Evolutionary conservation across 2,797 vertebrate species (phyloP).

Genomic region (Tauraco hartlaubi): DNA sequence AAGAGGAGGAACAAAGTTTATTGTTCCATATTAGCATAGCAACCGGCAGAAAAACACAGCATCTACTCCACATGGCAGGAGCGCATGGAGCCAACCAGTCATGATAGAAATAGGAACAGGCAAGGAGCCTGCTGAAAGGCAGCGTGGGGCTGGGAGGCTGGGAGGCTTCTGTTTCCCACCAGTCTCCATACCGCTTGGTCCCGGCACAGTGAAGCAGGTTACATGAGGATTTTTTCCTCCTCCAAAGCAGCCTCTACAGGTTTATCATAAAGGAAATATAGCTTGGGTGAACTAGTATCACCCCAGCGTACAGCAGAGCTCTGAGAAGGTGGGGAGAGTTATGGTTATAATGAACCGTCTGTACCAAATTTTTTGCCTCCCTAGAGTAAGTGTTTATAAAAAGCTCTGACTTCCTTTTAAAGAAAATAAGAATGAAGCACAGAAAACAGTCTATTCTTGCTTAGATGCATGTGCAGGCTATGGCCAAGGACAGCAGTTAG

Average conservation of each 20-base stretch:
- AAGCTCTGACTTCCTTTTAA: not conserved
- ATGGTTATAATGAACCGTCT: not conserved
- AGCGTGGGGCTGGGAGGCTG: not conserved
- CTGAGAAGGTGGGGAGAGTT: not conserved
- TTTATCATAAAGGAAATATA: not conserved
- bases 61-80: not conserved
- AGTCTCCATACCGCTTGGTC: accelerated
- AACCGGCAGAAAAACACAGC: not conserved
- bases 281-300: not conserved
- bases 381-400: not conserved
- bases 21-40: not conserved
- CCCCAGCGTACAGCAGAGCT: accelerated
- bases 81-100: accelerated
- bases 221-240: not conserved
- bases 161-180: not conserved
- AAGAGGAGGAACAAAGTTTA: not conserved
- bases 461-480: not conserved
- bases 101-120: not conserved
- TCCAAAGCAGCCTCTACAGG: not conserved
- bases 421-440: slow-evolving; percentile 5
- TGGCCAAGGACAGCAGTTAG: not conserved
- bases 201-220: not conserved
- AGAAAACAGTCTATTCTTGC: not conserved
- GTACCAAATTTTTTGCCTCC: not conserved
- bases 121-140: not conserved